phyloP scores from a whole-genome alignment of 2,113 vertebrate species.

The Tragulus kanchil region DNA sequence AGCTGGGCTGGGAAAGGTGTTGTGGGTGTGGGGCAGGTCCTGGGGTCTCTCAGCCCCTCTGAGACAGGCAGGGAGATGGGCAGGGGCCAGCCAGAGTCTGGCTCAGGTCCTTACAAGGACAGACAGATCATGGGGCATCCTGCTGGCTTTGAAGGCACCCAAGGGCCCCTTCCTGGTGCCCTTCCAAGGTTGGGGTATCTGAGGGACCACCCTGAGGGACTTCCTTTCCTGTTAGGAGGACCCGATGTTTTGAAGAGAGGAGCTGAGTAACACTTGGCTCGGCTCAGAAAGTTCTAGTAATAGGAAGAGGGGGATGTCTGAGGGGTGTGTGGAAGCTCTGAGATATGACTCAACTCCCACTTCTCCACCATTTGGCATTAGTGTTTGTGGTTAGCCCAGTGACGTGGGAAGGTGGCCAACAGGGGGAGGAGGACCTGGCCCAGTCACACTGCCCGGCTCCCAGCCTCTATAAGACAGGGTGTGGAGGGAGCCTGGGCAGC shows the following conservation, averaged over 20 bases:
- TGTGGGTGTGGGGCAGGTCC: neutral
- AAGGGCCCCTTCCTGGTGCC: neutral
- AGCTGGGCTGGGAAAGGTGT: neutral
- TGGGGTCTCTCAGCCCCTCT: neutral
- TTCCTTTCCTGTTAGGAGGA: neutral
- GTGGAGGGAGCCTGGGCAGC: neutral
- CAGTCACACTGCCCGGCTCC: neutral
- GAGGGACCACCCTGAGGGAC: neutral
- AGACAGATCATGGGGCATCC: neutral
- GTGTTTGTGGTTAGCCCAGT: conserved; percentile 32
- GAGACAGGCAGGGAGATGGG: neutral
- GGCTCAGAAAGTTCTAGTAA: neutral
- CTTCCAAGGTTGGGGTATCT: neutral
- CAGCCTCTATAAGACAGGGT: neutral
- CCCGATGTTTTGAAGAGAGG: too few species aligned
- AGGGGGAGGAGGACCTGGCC: neutral
- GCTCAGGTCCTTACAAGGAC: neutral
- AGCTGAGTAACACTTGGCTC: fast-evolving
- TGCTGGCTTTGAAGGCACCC: neutral
- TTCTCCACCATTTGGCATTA: neutral
- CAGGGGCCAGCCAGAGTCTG: neutral
- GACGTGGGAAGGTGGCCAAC: neutral
- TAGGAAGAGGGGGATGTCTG: fast-evolving
- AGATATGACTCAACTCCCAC: neutral
- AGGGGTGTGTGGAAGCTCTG: too few species aligned